Conservation (phyloP, 2,797 vertebrate species). For the Hydrolagus colliei region DNA sequence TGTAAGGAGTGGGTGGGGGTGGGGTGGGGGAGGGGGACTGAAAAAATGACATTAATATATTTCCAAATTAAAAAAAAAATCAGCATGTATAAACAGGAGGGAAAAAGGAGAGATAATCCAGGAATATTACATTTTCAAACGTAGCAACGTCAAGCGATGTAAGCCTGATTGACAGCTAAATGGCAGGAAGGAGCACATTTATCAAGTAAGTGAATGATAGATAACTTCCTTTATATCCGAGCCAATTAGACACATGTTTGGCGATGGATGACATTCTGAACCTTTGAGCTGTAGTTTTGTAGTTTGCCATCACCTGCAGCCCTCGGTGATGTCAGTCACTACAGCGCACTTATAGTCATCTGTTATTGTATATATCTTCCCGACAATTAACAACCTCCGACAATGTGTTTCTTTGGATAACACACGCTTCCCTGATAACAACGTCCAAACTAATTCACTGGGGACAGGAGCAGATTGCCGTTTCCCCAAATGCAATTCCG, state of each 20-base stretch:
- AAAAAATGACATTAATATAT: neutral
- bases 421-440: neutral
- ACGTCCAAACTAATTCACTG: neutral
- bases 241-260: neutral
- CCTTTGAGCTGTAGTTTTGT: neutral
- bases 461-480: neutral
- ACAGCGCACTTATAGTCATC: neutral
- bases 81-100: neutral
- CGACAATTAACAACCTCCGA: neutral
- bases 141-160: neutral
- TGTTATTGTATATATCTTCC: conserved; percentile 19
- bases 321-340: neutral
- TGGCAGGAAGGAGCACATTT: neutral
- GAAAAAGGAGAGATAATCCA: neutral
- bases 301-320: neutral
- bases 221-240: neutral
- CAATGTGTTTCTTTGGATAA: conserved; percentile 28
- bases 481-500: neutral
- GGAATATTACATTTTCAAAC: neutral
- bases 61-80: neutral
- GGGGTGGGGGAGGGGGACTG: too few relatives aligned
- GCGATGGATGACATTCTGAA: neutral
- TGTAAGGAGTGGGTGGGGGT: too few relatives aligned
- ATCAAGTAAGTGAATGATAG: neutral
- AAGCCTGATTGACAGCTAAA: neutral